These are phyloP conservation scores for Centropristis striata DNA, from an alignment of 2,113 vertebrate species.

Conservation along the genomic window DNA sequence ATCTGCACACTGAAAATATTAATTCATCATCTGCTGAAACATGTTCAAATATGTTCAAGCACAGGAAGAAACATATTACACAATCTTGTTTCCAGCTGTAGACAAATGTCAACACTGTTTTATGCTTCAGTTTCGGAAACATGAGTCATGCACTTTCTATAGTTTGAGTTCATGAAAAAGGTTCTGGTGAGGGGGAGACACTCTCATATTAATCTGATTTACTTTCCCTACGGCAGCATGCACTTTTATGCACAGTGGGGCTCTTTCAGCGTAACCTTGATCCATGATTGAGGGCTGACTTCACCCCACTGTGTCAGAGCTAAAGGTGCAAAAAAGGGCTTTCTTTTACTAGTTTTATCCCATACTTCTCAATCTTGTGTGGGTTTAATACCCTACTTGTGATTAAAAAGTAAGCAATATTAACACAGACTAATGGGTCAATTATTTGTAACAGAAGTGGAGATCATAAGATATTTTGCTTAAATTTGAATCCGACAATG, in stretches of 20 bases:
- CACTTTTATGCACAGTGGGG: slow-evolving; percentile 54
- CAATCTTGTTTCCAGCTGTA: slow-evolving; percentile 11
- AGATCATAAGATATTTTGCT: neutral
- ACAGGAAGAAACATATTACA: neutral
- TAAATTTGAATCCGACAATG: neutral
- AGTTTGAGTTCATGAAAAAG: slow-evolving; percentile 24
- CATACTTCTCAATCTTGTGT: slow-evolving; percentile 17
- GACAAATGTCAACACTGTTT: slow-evolving; percentile 11
- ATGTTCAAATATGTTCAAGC: neutral
- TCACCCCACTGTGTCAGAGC: slow-evolving; percentile 55
- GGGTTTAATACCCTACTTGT: neutral
- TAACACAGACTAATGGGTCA: neutral
- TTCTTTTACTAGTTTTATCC: slow-evolving; percentile 45
- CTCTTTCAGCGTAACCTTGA: slow-evolving; percentile 57
- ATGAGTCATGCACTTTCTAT: slow-evolving; percentile 34
- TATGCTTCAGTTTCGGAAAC: slow-evolving; percentile 6
- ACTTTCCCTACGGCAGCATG: slow-evolving; percentile 21
- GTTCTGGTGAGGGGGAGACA: slow-evolving; percentile 17
- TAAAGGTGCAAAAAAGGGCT: slow-evolving; percentile 45
- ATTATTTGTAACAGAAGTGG: neutral
- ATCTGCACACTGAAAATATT: neutral
- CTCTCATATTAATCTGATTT: slow-evolving; percentile 44
- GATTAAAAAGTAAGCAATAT: slow-evolving; percentile 15
- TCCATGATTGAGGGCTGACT: slow-evolving; percentile 61
- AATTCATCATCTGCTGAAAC: neutral